These are phyloP conservation scores for western clawed frog (Xenopus tropicalis) DNA, from an alignment of 2,113 vertebrate species.

Conservation along the genomic window DNA sequence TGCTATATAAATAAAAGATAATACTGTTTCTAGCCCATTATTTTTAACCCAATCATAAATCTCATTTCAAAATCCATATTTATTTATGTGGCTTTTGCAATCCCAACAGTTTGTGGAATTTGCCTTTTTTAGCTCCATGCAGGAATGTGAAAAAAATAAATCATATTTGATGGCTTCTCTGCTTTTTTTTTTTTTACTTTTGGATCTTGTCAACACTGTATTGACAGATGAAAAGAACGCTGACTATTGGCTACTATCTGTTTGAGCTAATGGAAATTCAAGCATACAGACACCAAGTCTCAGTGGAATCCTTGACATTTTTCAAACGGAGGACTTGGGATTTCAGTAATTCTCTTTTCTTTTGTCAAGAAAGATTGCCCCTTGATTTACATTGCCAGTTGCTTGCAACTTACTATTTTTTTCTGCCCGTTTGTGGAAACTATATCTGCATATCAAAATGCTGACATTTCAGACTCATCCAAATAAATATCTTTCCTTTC, in stretches of 20 bases:
- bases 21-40: too few species aligned
- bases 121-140: background rate
- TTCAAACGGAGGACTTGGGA: conserved; percentile 1
- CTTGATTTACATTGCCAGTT: conserved; percentile 25
- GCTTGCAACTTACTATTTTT: conserved; percentile 29
- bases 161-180: background rate
- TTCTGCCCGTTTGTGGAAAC: conserved; percentile 11
- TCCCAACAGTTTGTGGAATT: background rate
- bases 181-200: background rate
- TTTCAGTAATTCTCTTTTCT: conserved; percentile 25
- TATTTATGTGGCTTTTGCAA: conserved; percentile 14
- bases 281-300: conserved; percentile 11
- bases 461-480: conserved; percentile 6
- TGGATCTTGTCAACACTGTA: conserved; percentile 7
- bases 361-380: conserved; percentile 14
- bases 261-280: conserved; percentile 33
- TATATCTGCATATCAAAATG: conserved; percentile 36
- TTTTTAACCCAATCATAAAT: too few species aligned
- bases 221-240: conserved; percentile 38
- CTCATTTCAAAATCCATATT: background rate
- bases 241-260: background rate
- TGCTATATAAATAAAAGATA: too few species aligned
- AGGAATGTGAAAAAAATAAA: conserved; percentile 5
- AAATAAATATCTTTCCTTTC: background rate
- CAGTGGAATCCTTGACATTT: conserved; percentile 20